phyloP scores from a whole-genome alignment of 2,113 vertebrate species.

The Sander vitreus region DNA sequence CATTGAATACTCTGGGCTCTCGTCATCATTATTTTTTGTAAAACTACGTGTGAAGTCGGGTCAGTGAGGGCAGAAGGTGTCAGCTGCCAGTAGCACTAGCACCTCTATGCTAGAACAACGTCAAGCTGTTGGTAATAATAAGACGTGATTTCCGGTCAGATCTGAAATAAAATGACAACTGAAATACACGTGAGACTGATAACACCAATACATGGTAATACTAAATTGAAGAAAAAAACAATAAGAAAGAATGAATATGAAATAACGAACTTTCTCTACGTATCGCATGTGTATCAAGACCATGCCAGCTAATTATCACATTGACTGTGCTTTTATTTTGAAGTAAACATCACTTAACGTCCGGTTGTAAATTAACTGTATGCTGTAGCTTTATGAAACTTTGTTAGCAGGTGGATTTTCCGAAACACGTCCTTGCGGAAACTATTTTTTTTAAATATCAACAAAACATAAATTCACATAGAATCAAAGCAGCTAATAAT shows the following conservation, averaged over 20 bases:
- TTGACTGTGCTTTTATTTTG: constrained; percentile 57
- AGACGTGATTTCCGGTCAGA: constrained; percentile 35
- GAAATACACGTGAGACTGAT: not conserved
- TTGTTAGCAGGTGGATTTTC: constrained; percentile 63
- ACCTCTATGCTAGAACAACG: constrained; percentile 30
- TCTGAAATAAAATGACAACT: constrained; percentile 5
- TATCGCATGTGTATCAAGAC: not conserved
- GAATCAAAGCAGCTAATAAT: accelerated
- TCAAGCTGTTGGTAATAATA: not conserved
- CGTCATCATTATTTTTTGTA: not conserved
- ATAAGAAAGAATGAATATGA: too few species aligned
- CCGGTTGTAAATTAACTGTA: not conserved
- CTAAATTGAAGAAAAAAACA: not conserved
- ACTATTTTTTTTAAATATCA: not conserved
- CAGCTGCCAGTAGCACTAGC: constrained; percentile 64
- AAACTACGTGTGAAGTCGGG: constrained; percentile 6
- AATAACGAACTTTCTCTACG: accelerated
- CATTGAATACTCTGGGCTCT: not conserved
- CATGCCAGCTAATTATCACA: not conserved
- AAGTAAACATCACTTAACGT: not conserved
- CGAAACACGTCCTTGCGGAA: not conserved
- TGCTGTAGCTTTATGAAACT: constrained; percentile 34
- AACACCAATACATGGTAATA: not conserved
- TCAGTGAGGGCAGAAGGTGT: constrained; percentile 24
- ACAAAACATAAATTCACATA: not conserved